Base-by-base conservation (phyloP, 2,113 vertebrate species). In the Macquaria ambigua region DNA sequence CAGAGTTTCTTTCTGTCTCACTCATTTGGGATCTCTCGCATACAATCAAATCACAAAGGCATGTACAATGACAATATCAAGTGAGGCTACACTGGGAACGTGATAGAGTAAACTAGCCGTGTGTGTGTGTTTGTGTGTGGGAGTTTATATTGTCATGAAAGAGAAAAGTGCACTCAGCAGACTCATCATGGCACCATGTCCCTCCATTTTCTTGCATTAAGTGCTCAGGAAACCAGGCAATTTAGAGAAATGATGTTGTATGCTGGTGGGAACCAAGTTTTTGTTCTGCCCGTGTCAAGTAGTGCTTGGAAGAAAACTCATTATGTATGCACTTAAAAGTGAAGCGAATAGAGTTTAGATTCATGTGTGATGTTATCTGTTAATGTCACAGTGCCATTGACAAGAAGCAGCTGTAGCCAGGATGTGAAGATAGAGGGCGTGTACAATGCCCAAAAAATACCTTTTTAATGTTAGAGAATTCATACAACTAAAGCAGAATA, bases 141-240 rank as follows among this genome's bases (percentile, higher is more conserved):
- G 82, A 69, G 85, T 69, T 89, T 72, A 53, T 68, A 52, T 74
- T 34, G 79, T 70, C 76, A 18, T 70, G 64, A 69, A 74, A 66
- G 68, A 62, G 64, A 63, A 83, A 76, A 77, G 75, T 55, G 76
- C 63, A 62, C 87, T 78, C 68, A 7, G 85, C 78, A 83, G 86
- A 81, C 81, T 81, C 75, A 18, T 74, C 71, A 12, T 15, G 18
- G 21, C 59, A 46, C 55, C 43, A 0, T 25, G 34, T 34, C 56
- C 70, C 46, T 70, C 41, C 28, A 67, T 73, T 50, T 74, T 70
- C 64, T 59, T 59, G 58, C 10, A 20, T 67, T 66, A 63, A 81
- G 77, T 70, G 87, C 81, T 87, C 28, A 76, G 63, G 74, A 87
- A 88, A 84, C 23, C 25, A 83, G 68, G 72, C 69, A 52, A 88